Evolutionary conservation across 2,113 vertebrate species (phyloP), one percentile per base, ranked within the genome.

Genomic region (Mesocricetus auratus): DNA sequence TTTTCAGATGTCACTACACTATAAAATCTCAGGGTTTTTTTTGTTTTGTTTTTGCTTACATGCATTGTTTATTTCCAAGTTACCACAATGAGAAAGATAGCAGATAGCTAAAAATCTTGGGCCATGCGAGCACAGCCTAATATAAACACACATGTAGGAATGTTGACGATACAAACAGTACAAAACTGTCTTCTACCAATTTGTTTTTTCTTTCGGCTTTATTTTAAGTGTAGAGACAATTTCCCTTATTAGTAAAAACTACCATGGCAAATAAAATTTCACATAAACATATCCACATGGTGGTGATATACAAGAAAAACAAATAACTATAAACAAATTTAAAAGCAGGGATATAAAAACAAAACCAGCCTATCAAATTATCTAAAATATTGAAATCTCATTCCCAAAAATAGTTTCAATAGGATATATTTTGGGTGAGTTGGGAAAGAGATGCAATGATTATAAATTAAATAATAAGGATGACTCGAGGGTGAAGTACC

Each of bases 331-430:
- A 68, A 47, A 69, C n/a, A 74, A 56, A 36, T 56, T 53, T 15
- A 50, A 82, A 58, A 17, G 0, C 1, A 5, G 8, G 17, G 33
- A 26, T 8, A 7, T 21, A 47, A 39, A 56, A 47, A 11, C 16
- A 78, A 94, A 93, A n/a, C 29, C 29, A 75, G n/a, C n/a, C 60
- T 89, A 78, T 86, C 33, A 94, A 95, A 90, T n/a, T n/a, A n/a
- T n/a, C n/a, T n/a, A n/a, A n/a, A n/a, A n/a, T n/a, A n/a, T n/a
- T n/a, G 36, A 90, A 93, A 53, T 86, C 9, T n/a, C 19, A 78
- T 50, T n/a, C 29, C 15, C 58, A 81, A 62, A 87, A 88, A 79
- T 36, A 79, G 29, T 69, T 71, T 58, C 11, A 66, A 68, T 42
- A 95, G 10, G 83, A 86, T 91, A 77, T 64, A 66, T 68, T 68